Conservation (phyloP, 2,797 vertebrate species). For the Onychomys arenicola region DNA sequence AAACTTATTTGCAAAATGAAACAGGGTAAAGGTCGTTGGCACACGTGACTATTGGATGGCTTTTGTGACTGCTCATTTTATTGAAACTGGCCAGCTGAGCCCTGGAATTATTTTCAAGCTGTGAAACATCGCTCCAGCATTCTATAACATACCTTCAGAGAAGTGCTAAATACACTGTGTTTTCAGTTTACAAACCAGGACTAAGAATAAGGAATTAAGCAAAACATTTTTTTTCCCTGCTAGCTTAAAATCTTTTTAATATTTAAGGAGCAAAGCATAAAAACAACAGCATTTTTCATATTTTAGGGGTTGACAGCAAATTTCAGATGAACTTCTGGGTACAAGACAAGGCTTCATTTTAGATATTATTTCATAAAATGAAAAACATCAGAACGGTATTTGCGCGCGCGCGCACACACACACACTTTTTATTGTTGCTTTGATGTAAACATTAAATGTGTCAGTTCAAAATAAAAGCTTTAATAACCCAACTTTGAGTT, state of each 20-base stretch:
- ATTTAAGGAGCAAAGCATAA: conserved; percentile 5
- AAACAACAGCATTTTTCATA: not conserved
- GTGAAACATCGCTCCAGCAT: not conserved
- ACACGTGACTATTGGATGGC: not conserved
- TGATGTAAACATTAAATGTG: conserved; percentile 51
- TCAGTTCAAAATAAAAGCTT: conserved; percentile 48
- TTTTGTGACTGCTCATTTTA: not conserved
- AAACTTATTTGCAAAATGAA: not conserved
- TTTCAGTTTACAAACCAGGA: conserved; percentile 7
- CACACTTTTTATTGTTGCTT: conserved; percentile 60
- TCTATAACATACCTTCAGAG: not conserved
- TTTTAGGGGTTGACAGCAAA: conserved; percentile 23
- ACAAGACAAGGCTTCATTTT: not conserved
- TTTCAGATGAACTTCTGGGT: conserved; percentile 36
- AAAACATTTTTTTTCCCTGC: conserved; percentile 24
- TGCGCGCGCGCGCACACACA: not conserved
- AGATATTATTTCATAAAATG: conserved; percentile 55
- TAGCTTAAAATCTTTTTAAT: not conserved
- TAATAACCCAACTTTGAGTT: conserved; percentile 54
- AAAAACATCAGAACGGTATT: conserved; percentile 41
- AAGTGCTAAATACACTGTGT: not conserved
- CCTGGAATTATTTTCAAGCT: not conserved
- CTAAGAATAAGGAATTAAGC: conserved; percentile 11
- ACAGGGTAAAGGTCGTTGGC: not conserved
- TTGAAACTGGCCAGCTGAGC: not conserved